Conservation (phyloP, 2,888 invertebrate species). For the Mongoloraphidia duomilia region DNA sequence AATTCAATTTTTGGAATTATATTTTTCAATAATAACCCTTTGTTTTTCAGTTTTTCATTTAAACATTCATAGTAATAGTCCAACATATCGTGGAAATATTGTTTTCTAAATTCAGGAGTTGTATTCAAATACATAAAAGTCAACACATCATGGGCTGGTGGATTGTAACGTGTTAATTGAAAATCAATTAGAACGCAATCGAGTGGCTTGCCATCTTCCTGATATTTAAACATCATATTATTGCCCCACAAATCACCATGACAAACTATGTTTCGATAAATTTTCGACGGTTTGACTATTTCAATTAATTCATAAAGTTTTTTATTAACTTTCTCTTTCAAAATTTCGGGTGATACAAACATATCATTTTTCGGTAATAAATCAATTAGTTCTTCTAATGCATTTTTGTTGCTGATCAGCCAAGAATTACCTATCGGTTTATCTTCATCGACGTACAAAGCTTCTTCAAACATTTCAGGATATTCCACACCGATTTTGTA, state of each 20-base stretch:
- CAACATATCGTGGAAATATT: slow-evolving; percentile 35
- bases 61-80: slow-evolving; percentile 41
- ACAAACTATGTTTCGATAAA: slow-evolving; percentile 36
- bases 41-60: slow-evolving; percentile 28
- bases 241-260: slow-evolving; percentile 51
- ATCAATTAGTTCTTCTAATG: slow-evolving; percentile 17
- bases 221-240: slow-evolving; percentile 41
- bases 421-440: slow-evolving; percentile 25
- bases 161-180: slow-evolving; percentile 48
- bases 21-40: too few relatives aligned
- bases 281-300: slow-evolving; percentile 22
- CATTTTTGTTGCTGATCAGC: slow-evolving; percentile 15
- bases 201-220: slow-evolving; percentile 29
- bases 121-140: slow-evolving; percentile 39
- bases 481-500: slow-evolving; percentile 19
- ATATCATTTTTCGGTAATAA: slow-evolving; percentile 12
- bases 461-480: slow-evolving; percentile 18
- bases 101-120: slow-evolving; percentile 32
- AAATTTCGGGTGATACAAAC: slow-evolving; percentile 12
- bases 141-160: slow-evolving; percentile 47
- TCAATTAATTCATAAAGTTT: slow-evolving; percentile 10
- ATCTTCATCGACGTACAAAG: slow-evolving; percentile 17
- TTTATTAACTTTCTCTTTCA: slow-evolving; percentile 14
- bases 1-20: too few relatives aligned
- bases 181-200: slow-evolving; percentile 54